Percentiles rank a stretch among this genome's conserved stretches.
phyloP scores from a whole-genome alignment of 2,797 vertebrate species.

The Thalassophryne amazonica region DNA sequence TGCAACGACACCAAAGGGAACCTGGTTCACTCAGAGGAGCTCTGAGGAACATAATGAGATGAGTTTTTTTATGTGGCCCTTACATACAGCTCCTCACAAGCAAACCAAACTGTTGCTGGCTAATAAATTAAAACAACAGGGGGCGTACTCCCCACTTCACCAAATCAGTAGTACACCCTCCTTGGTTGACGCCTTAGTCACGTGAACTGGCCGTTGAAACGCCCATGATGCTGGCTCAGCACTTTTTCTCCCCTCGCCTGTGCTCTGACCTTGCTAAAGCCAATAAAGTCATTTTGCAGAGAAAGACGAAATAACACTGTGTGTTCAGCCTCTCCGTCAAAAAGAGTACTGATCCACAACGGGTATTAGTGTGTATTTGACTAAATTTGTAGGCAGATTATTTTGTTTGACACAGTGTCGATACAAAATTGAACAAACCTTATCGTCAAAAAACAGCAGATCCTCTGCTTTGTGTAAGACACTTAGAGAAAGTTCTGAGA shows the following conservation, averaged over 20 bases:
- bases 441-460: conserved; percentile 40
- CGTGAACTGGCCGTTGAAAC: conserved; percentile 65
- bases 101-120: conserved; percentile 46
- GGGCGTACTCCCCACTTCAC: conserved; percentile 23
- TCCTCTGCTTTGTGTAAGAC: conserved; percentile 20
- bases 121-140: conserved; percentile 69
- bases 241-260: conserved; percentile 47
- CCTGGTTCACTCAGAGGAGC: conserved; percentile 19
- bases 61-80: conserved; percentile 13
- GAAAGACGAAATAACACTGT: conserved; percentile 54
- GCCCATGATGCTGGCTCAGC: conserved; percentile 56
- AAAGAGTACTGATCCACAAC: conserved; percentile 31
- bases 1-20: conserved; percentile 28
- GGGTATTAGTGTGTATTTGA: conserved; percentile 46
- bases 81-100: conserved; percentile 31
- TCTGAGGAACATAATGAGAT: conserved; percentile 30
- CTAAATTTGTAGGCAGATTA: conserved; percentile 37
- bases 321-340: conserved; percentile 45
- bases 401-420: conserved; percentile 54
- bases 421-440: conserved; percentile 54
- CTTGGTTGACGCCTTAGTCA: conserved; percentile 72
- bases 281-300: conserved; percentile 60
- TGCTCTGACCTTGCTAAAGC: conserved; percentile 65
- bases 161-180: conserved; percentile 67
- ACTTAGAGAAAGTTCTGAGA: too few relatives aligned